These are phyloP conservation scores for Entomyzon cyanotis DNA, from an alignment of 2,113 vertebrate species.

Conservation along the genomic window DNA sequence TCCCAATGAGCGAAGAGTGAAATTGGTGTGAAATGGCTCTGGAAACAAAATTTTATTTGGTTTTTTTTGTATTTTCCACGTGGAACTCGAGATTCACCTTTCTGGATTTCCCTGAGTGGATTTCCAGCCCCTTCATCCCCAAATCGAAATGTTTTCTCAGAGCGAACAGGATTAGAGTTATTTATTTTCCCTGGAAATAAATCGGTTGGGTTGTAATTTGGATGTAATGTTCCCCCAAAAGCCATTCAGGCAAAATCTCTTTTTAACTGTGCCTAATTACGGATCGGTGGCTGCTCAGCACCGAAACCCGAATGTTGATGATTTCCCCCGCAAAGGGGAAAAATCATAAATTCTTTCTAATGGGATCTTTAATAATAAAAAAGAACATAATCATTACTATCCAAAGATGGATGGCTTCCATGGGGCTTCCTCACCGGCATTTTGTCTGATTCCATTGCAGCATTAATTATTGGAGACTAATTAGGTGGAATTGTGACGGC, in stretches of 20 bases:
- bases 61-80: background rate
- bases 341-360: conserved; percentile 73
- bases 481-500: conserved; percentile 63
- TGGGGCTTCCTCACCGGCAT: conserved; percentile 45
- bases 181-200: conserved; percentile 30
- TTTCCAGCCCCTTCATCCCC: background rate
- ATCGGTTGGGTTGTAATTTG: conserved; percentile 21
- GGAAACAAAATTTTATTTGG: background rate
- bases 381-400: conserved; percentile 70
- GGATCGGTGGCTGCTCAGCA: conserved; percentile 15
- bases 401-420: conserved; percentile 65
- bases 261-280: conserved; percentile 69
- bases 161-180: background rate
- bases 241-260: conserved; percentile 61
- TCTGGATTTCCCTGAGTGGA: background rate
- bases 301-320: conserved; percentile 58
- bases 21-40: background rate
- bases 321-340: conserved; percentile 63
- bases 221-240: conserved; percentile 62
- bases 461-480: conserved; percentile 74
- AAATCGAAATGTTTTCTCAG: background rate
- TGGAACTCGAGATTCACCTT: background rate
- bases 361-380: conserved; percentile 75
- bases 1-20: background rate
- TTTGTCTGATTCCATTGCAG: conserved; percentile 50